These are phyloP conservation scores for Conchocele bisecta DNA, from an alignment of 2,888 invertebrate genomes.

Conservation along the genomic window DNA sequence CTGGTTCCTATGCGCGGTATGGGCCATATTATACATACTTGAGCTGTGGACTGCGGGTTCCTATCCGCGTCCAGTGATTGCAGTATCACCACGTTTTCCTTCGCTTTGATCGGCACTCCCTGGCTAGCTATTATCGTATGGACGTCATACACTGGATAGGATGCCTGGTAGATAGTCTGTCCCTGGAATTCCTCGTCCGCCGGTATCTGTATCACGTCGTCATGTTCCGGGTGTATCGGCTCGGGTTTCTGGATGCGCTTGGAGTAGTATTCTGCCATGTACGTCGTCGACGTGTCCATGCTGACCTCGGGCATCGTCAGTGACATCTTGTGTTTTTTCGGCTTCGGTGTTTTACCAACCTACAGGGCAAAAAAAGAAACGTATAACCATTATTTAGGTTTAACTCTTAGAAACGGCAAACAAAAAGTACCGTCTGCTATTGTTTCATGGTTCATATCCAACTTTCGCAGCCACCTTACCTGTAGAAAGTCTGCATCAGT, in stretches of 20 bases:
- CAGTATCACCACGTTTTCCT: constrained; percentile 40
- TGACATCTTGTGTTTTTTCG: constrained; percentile 23
- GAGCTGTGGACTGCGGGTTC: constrained; percentile 28
- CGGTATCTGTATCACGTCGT: constrained; percentile 6
- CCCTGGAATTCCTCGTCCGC: constrained; percentile 13
- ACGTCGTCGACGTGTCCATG: constrained; percentile 26
- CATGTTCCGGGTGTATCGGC: not conserved
- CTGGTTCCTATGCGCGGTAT: not conserved
- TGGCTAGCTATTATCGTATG: constrained; percentile 16
- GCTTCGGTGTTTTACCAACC: too few relatives aligned
- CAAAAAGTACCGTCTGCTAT: too few relatives aligned
- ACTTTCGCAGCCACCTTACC: too few relatives aligned
- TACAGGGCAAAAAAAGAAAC: too few relatives aligned
- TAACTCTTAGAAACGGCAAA: too few relatives aligned
- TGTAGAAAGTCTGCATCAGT: too few relatives aligned
- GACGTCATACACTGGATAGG: constrained; percentile 29
- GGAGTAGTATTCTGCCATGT: constrained; percentile 36
- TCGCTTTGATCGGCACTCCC: constrained; percentile 23
- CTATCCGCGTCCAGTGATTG: constrained; percentile 1
- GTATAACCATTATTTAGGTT: too few relatives aligned
- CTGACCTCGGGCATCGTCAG: not conserved
- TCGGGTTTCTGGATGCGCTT: constrained; percentile 4
- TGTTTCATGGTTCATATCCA: too few relatives aligned
- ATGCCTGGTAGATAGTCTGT: constrained; percentile 28
- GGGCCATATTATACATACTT: constrained; percentile 6